Evolutionary conservation across 2,888 invertebrate species (phyloP).

Genomic region (Rotaria macrura): DNA sequence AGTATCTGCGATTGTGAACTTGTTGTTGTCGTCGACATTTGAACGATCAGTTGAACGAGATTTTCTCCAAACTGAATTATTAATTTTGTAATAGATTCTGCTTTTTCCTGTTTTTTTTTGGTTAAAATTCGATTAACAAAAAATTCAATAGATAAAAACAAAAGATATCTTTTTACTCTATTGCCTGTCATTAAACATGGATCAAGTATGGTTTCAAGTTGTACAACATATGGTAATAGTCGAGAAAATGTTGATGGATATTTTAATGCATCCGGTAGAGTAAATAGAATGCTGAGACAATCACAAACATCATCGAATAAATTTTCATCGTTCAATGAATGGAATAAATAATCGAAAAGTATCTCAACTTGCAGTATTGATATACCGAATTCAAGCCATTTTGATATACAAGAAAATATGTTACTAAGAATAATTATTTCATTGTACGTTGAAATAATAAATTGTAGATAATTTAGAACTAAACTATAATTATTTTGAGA

Average conservation of each 20-base stretch:
- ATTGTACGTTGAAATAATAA: background rate
- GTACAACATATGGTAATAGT: conserved; percentile 57
- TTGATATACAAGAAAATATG: conserved; percentile 47
- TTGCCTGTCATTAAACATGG: background rate
- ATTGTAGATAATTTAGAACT: conserved; percentile 1
- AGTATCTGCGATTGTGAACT: conserved; percentile 52
- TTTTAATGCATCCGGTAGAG: conserved; percentile 59
- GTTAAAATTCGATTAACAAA: too few relatives aligned
- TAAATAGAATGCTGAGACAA: conserved; percentile 56
- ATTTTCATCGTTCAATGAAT: conserved; percentile 43
- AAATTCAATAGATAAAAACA: background rate
- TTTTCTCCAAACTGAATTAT: conserved; percentile 60
- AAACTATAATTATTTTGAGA: background rate
- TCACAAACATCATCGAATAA: conserved; percentile 59
- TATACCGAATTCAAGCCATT: conserved; percentile 59
- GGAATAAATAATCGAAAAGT: conserved; percentile 43
- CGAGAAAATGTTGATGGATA: conserved; percentile 56
- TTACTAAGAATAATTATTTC: conserved; percentile 39
- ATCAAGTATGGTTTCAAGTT: conserved; percentile 36
- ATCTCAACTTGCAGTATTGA: conserved; percentile 50
- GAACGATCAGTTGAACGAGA: conserved; percentile 58
- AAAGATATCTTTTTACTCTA: background rate
- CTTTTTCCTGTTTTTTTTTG: conserved; percentile 56
- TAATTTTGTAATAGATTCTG: conserved; percentile 46
- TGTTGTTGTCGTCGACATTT: conserved; percentile 52